Conservation (phyloP, 1,140 invertebrate species). For the Aphis craccivora region DNA sequence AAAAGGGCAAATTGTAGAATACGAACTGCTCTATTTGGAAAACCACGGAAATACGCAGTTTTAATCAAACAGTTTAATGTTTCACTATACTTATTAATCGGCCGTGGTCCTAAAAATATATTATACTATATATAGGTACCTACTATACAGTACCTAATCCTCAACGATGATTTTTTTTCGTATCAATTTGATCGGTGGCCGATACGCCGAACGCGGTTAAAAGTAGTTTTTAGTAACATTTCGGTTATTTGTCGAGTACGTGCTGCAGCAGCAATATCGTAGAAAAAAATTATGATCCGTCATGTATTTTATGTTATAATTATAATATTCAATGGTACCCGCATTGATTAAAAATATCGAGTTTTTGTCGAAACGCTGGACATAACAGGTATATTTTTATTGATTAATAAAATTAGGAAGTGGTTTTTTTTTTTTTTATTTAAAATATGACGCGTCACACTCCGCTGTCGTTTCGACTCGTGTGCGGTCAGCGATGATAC, state of each 20-base stretch:
- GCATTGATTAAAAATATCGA: constrained; percentile 1
- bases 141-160: neutral
- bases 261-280: neutral
- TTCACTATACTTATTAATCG: neutral
- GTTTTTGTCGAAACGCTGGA: neutral
- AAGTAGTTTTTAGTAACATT: neutral
- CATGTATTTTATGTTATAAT: neutral
- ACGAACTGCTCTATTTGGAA: neutral
- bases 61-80: neutral
- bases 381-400: constrained; percentile 19
- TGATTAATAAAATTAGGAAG: neutral
- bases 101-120: neutral
- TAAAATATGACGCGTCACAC: neutral
- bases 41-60: neutral
- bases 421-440: neutral
- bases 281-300: neutral
- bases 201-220: neutral
- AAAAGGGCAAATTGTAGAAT: neutral
- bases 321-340: neutral
- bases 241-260: neutral
- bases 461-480: neutral
- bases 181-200: neutral
- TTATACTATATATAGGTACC: neutral
- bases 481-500: constrained; percentile 4
- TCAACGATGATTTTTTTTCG: neutral